phyloP scores from a whole-genome alignment of 2,113 vertebrate genomes.

The Ceyx cyanopectus region DNA sequence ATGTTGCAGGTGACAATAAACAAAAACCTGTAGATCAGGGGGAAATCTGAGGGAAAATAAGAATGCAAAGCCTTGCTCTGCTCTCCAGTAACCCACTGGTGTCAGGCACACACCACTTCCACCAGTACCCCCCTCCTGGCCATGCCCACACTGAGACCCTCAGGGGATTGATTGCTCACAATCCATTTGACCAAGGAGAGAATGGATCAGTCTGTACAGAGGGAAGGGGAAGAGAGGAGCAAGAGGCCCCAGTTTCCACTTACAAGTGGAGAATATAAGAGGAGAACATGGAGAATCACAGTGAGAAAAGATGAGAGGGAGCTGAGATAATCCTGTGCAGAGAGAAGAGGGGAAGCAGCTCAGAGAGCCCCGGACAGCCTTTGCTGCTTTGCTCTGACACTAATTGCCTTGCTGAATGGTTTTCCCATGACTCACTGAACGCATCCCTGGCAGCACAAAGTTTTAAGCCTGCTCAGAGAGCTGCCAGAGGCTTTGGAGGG shows the following conservation, averaged over 20 bases:
- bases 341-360: background rate
- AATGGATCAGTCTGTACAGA: background rate
- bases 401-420: background rate
- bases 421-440: fast-evolving
- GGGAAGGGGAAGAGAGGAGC: background rate
- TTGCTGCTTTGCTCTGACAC: background rate
- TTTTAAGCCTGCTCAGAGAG: background rate
- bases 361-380: background rate
- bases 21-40: background rate
- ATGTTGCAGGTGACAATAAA: conserved; percentile 2
- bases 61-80: background rate
- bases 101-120: background rate
- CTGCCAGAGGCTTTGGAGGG: background rate
- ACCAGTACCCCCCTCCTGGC: background rate
- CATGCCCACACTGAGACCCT: background rate
- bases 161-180: background rate
- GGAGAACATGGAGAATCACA: background rate
- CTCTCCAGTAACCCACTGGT: background rate
- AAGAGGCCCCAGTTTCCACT: background rate
- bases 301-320: background rate
- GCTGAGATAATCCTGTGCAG: background rate
- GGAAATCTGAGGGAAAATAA: background rate
- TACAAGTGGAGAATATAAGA: background rate
- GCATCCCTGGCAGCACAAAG: background rate
- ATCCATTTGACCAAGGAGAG: background rate